Conservation (phyloP, 2,888 invertebrate species). For the Drosophila neonasuta region DNA sequence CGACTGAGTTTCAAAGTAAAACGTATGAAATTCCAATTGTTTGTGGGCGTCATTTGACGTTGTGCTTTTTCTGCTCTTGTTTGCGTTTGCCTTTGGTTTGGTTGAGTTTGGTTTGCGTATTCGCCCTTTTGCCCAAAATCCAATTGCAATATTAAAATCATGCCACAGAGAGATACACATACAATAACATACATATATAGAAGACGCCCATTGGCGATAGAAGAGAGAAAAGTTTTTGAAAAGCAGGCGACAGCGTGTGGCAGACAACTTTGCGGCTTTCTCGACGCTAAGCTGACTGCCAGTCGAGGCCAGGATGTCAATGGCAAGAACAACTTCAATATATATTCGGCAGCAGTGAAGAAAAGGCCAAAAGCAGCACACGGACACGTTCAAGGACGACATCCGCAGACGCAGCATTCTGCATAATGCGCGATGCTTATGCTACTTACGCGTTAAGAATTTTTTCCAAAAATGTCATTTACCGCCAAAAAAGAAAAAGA, state of each 20-base stretch:
- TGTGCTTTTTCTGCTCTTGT: slow-evolving; percentile 29
- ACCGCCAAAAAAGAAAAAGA: slow-evolving; percentile 32
- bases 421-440: slow-evolving; percentile 60
- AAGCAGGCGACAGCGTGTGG: slow-evolving; percentile 56
- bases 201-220: slow-evolving; percentile 22
- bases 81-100: too few relatives aligned
- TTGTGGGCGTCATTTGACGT: slow-evolving; percentile 50
- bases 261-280: slow-evolving; percentile 68
- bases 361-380: slow-evolving; percentile 44
- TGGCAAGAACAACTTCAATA: slow-evolving; percentile 25
- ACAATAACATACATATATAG: slow-evolving; percentile 7
- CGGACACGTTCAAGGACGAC: slow-evolving; percentile 69
- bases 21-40: slow-evolving; percentile 72
- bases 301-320: slow-evolving; percentile 37
- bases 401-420: slow-evolving; percentile 33
- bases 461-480: slow-evolving; percentile 63
- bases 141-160: slow-evolving; percentile 77
- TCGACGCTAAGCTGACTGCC: slow-evolving; percentile 61
- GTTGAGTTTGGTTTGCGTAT: background rate
- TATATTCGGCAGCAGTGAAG: background rate
- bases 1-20: slow-evolving; percentile 50
- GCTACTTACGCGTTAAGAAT: slow-evolving; percentile 58
- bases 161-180: slow-evolving; percentile 27
- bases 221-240: slow-evolving; percentile 51
- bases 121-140: slow-evolving; percentile 44